Conservation (phyloP, 2,797 vertebrate species). For the Prunella strophiata region DNA sequence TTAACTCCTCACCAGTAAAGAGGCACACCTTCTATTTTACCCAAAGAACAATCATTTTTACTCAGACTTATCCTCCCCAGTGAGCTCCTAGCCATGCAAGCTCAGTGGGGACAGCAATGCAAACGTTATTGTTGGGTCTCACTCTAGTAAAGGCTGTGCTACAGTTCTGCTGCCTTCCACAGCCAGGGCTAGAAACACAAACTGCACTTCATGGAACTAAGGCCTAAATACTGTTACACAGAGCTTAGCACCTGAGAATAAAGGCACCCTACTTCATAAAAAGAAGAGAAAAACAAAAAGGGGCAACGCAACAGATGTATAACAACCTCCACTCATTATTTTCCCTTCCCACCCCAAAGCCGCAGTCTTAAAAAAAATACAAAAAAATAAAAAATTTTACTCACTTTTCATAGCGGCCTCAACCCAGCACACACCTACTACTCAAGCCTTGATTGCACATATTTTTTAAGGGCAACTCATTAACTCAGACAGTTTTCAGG, state of each 20-base stretch:
- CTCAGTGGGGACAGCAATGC: not conserved
- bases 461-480: not conserved
- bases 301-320: accelerated
- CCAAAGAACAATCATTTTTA: not conserved
- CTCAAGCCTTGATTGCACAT: accelerated
- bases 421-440: accelerated
- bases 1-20: not conserved
- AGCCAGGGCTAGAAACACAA: not conserved
- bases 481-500: not conserved
- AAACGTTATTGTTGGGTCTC: not conserved
- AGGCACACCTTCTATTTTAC: not conserved
- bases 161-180: not conserved
- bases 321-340: not conserved
- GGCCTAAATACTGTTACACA: accelerated
- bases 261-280: not conserved
- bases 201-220: accelerated
- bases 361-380: not conserved
- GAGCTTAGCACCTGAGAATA: not conserved
- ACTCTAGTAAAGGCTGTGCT: not conserved
- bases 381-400: accelerated
- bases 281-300: not conserved
- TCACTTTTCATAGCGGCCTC: accelerated
- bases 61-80: not conserved
- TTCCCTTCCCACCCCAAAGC: not conserved
- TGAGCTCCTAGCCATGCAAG: not conserved